Evolutionary conservation across 2,888 invertebrate species (phyloP), one percentile per base, ranked within the genome.

Genomic region (Pilophorus perplexus): DNA sequence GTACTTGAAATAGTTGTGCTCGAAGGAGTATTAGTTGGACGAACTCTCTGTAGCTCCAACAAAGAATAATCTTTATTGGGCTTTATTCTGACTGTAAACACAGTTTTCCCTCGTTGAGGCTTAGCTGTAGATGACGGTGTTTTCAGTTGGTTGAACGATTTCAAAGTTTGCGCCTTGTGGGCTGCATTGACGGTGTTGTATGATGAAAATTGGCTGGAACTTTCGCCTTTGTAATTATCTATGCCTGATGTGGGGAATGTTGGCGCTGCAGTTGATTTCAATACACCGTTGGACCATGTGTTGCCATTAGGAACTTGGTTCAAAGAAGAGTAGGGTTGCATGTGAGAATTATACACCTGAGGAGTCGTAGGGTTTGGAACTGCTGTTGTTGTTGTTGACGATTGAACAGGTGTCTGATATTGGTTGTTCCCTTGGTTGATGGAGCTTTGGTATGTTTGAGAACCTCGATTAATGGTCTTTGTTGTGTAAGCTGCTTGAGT

Each of bases 11-110:
- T 48, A 25, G 20, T 1, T 38, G 22, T 22, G 3, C 20, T 27
- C 4, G 52, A 2, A 3, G 64, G 28, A 22, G 42, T 12, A 1
- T 57, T 66, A 2, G 38, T 38, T 2, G 57, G 42, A 22, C 48
- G 2, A 6, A 67, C 64, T 64, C 71, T 66, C 20, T 69, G 69
- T 16, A 71, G 68, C 69, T 73, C 44, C n/a, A 72, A 66, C 40
- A 68, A 70, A 8, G 72, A 71, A 50, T 71, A 71, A 22, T 69
- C 55, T 40, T 69, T 70, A 48, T 62, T 70, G 6, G 71, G 71
- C 64, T 64, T 62, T 18, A 72, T 67, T 66, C 70, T 71, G 23
- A 69, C 70, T 38, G 69, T 71, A 60, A 72, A 72, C 18, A 72
- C 62, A 25, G 71, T 68, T 54, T 68, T 72, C 6, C 62, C 38